Conservation (phyloP, 2,797 vertebrate genomes). For the Alauda arvensis region DNA sequence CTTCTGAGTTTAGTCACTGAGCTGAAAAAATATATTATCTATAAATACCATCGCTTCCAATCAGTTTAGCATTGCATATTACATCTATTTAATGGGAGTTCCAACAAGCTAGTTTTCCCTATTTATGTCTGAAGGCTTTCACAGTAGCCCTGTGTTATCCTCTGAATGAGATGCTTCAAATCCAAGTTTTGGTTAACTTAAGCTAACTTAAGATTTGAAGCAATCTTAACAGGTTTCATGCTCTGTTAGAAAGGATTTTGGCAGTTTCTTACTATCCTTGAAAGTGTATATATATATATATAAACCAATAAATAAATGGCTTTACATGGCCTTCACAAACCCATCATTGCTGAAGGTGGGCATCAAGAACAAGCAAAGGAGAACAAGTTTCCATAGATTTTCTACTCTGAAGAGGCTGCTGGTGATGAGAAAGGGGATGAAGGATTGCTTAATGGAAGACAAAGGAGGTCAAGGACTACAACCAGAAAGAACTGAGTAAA, state of each 20-base stretch:
- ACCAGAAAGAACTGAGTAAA: background rate
- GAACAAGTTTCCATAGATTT: background rate
- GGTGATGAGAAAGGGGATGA: background rate
- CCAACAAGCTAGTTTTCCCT: background rate
- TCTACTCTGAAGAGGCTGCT: background rate
- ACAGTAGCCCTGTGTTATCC: background rate
- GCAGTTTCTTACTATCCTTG: background rate
- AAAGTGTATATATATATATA: background rate
- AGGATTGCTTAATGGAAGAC: background rate
- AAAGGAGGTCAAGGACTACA: background rate
- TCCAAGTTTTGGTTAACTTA: background rate
- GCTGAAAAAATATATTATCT: background rate
- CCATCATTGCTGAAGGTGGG: background rate
- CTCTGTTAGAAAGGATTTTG: background rate
- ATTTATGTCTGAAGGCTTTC: background rate
- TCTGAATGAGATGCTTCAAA: background rate
- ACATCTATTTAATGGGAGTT: background rate
- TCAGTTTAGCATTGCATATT: background rate
- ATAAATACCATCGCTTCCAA: background rate
- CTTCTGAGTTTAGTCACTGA: background rate
- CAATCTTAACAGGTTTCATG: background rate
- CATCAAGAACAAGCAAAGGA: background rate
- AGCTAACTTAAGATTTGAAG: background rate
- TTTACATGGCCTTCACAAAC: background rate
- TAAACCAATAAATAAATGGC: background rate